Percentiles rank a stretch among this genome's conserved stretches.
Evolutionary conservation across 2,113 vertebrate species (phyloP).

Genomic region (Steatornis caripensis): DNA sequence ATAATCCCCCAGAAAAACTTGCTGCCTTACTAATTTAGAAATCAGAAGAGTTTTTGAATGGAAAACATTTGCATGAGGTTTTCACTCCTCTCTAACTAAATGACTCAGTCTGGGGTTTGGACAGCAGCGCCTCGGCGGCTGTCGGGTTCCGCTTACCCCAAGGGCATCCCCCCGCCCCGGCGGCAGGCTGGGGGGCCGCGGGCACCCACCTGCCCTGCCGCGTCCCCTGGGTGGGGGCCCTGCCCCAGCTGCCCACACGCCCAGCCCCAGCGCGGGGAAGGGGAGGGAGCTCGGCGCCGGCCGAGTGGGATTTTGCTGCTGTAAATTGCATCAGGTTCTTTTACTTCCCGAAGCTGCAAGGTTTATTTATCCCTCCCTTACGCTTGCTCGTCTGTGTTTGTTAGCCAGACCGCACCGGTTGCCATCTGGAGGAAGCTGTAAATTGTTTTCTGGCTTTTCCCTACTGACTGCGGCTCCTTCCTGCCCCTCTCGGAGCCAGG

Average conservation of each 20-base stretch:
- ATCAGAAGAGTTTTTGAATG: background rate
- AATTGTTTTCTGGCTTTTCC: background rate
- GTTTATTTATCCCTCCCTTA: background rate
- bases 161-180: background rate
- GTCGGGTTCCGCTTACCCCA: background rate
- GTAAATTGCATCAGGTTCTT: background rate
- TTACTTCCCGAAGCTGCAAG: background rate
- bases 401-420: background rate
- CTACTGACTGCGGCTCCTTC: background rate
- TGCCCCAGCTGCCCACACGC: background rate
- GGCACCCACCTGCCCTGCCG: accelerated
- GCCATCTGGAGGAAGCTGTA: slow-evolving; percentile 29
- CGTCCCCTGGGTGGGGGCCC: background rate
- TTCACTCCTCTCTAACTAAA: background rate
- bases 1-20: background rate
- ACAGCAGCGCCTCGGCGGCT: background rate
- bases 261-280: background rate
- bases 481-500: accelerated
- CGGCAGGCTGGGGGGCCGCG: accelerated
- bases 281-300: background rate
- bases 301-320: background rate
- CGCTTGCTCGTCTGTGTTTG: background rate
- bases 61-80: background rate
- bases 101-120: background rate
- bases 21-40: background rate